Base-by-base conservation (phyloP, 2,113 vertebrate genomes). In the Noctilio leporinus region DNA sequence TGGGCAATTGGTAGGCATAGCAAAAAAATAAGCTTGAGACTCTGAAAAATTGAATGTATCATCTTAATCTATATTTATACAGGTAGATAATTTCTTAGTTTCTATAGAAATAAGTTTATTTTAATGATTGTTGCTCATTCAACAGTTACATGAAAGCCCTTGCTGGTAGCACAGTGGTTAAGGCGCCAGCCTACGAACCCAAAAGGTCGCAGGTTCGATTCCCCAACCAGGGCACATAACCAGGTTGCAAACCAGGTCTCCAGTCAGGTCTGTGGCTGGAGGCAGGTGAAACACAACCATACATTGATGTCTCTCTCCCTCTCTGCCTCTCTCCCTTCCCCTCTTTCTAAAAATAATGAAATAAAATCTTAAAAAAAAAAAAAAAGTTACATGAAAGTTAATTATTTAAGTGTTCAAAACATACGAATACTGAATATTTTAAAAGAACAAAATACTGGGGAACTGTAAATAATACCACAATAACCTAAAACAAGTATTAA, bases 381-480 rank as follows among this genome's bases (percentile, higher is more conserved):
- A n/a, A n/a, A n/a, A n/a, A 76, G 4, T 92, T 83, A 81, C 40
- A 92, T 51, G 62, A 86, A 84, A 86, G 16, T 40, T n/a, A 77
- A 57, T 86, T 45, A 76, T 76, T 73, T 83, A 62, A 72, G 14
- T 64, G 43, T 95, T 45, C 38, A 84, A 94, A 9, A 40, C 80
- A 53, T 47, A 38, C 55, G 88, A 82, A 91, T 62, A 82, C 1
- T 85, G 9, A 93, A 86, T 55, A 22, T 86, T 94, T 91, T 78
- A 78, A 76, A 92, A 86, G 86, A 83, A 89, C 85, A 81, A 95
- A 89, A 57, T 64, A 72, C 22, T 86, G 20, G 86, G 24, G 89
- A 91, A 89, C 11, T 49, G 0, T 70, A 64, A 86, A 57, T 73
- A 84, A 64, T 64, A 70, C 30, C 43, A 80, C 7, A 81, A 72